These are phyloP conservation scores for Lepidurus couesii DNA, from an alignment of 1,140 invertebrate species.

Conservation along the genomic window DNA sequence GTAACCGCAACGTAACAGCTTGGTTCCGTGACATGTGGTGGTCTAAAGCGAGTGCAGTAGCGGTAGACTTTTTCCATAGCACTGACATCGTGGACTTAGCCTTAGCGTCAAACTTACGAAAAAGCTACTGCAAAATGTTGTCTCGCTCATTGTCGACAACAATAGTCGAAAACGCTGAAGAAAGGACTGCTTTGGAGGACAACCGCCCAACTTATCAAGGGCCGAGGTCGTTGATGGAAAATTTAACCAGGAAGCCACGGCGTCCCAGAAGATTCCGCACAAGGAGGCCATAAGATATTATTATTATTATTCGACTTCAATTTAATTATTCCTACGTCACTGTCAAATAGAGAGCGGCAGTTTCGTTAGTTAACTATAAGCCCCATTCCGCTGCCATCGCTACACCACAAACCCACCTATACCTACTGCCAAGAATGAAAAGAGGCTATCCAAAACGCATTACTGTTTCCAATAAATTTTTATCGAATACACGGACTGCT, in stretches of 20 bases:
- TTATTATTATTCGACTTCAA: too few species aligned
- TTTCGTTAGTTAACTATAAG: not conserved
- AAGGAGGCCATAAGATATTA: not conserved
- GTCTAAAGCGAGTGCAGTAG: constrained; percentile 62
- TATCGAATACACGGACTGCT: too few species aligned
- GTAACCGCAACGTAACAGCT: constrained; percentile 60
- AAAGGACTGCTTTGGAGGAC: not conserved
- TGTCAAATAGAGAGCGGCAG: not conserved
- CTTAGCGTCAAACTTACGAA: constrained; percentile 52
- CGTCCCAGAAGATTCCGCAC: not conserved
- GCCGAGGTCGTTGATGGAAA: not conserved
- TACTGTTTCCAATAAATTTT: not conserved
- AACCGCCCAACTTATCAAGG: not conserved
- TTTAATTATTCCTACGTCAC: not conserved
- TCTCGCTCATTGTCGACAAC: not conserved
- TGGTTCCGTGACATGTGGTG: constrained; percentile 60
- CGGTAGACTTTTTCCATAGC: constrained; percentile 70
- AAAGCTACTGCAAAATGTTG: constrained; percentile 26
- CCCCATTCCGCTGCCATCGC: not conserved
- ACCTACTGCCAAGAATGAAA: not conserved
- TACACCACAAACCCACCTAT: not conserved
- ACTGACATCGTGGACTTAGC: constrained; percentile 66
- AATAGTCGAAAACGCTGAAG: not conserved
- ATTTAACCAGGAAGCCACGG: not conserved
- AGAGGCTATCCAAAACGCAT: not conserved